phyloP scores from a whole-genome alignment of 2,888 invertebrate genomes.

The Drosophila leonis region DNA sequence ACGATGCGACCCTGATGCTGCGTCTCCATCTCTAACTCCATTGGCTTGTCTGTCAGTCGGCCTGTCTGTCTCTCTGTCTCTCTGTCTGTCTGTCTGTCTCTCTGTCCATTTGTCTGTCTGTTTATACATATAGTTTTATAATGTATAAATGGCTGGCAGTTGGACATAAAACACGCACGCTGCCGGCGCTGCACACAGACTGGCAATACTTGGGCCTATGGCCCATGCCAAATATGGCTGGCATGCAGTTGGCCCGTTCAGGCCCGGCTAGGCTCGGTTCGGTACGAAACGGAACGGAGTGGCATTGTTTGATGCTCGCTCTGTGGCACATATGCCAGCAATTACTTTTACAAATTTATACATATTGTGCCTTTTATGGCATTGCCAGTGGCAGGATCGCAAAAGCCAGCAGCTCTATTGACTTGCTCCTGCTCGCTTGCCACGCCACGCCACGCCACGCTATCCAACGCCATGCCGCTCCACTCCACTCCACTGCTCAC shows the following conservation, averaged over 20 bases:
- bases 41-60: constrained; percentile 19
- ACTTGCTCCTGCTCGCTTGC: constrained; percentile 38
- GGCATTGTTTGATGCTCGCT: constrained; percentile 73
- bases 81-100: constrained; percentile 9
- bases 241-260: constrained; percentile 54
- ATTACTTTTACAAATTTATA: constrained; percentile 85
- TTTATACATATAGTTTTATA: constrained; percentile 74
- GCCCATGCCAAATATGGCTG: constrained; percentile 69
- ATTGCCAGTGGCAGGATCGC: constrained; percentile 70
- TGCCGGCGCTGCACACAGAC: constrained; percentile 46
- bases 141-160: constrained; percentile 81
- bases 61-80: constrained; percentile 14
- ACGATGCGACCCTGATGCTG: constrained; percentile 47
- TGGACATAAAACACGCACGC: constrained; percentile 79
- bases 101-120: constrained; percentile 21
- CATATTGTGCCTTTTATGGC: constrained; percentile 81
- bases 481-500: background rate
- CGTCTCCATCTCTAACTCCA: constrained; percentile 31
- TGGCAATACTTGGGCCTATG: constrained; percentile 69
- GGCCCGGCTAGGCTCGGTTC: constrained; percentile 18
- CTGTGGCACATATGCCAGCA: constrained; percentile 76
- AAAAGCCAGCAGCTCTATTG: constrained; percentile 62
- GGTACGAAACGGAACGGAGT: constrained; percentile 28
- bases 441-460: background rate
- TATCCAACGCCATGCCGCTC: background rate